Evolutionary conservation across 2,113 vertebrate genomes (phyloP).

Genomic region (Nannospalax galili): DNA sequence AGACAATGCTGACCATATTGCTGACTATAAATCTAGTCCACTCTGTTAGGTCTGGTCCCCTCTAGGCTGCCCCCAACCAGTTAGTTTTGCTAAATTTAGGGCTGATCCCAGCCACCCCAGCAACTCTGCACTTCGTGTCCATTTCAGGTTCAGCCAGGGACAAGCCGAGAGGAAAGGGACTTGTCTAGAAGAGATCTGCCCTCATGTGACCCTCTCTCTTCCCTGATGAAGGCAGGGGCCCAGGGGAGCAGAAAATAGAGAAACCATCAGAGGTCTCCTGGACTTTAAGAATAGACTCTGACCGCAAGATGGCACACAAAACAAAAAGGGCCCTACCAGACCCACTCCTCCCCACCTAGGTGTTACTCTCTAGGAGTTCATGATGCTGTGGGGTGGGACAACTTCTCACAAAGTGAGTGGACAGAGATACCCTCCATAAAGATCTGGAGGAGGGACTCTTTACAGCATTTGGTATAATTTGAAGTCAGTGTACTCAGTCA

Average conservation of each 20-base stretch:
- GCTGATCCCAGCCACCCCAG: slow-evolving; percentile 74
- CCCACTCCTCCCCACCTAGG: background rate
- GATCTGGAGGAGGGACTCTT: background rate
- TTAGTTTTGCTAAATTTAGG: slow-evolving; percentile 82
- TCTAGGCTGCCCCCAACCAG: slow-evolving; percentile 54
- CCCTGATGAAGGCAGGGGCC: slow-evolving; percentile 23
- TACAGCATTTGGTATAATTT: background rate
- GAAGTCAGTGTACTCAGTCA: background rate
- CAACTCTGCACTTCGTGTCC: slow-evolving; percentile 73
- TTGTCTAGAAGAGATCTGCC: slow-evolving; percentile 64
- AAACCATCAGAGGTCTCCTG: background rate
- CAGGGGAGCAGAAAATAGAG: slow-evolving; percentile 35
- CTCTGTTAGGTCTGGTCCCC: slow-evolving; percentile 47
- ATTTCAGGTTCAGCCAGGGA: slow-evolving; percentile 79
- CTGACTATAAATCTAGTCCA: slow-evolving; percentile 65
- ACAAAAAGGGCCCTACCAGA: background rate
- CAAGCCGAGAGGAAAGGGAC: slow-evolving; percentile 61
- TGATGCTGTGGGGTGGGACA: background rate
- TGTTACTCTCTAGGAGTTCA: background rate
- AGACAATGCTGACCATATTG: background rate
- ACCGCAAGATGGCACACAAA: background rate
- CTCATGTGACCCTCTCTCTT: slow-evolving; percentile 70
- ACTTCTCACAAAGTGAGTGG: fast-evolving
- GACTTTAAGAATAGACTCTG: background rate
- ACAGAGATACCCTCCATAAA: background rate